phyloP scores from a whole-genome alignment of 1,140 invertebrate genomes.

The Aradophagus sp. region DNA sequence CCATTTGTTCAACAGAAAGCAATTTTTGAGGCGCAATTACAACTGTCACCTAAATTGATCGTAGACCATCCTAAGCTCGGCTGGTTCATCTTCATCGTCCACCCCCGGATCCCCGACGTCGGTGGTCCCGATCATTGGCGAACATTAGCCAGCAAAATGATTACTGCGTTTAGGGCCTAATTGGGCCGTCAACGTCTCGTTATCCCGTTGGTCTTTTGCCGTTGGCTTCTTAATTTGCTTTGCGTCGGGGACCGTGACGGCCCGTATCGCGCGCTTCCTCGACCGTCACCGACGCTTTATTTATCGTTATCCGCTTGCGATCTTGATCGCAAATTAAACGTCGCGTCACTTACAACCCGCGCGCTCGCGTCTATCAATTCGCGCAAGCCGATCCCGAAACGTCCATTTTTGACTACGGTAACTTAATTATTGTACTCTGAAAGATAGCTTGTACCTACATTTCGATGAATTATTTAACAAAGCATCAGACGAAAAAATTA shows the following conservation, averaged over 20 bases:
- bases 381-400: no score
- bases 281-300: conserved; percentile 52
- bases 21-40: conserved; percentile 7
- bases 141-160: conserved; percentile 50
- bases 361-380: conserved; percentile 42
- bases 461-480: no score
- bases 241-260: conserved; percentile 54
- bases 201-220: conserved; percentile 49
- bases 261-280: conserved; percentile 52
- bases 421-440: no score
- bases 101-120: conserved; percentile 22
- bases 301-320: conserved; percentile 54
- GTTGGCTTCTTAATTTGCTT: conserved; percentile 52
- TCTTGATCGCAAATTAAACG: conserved; percentile 60
- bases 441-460: no score
- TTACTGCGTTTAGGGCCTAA: conserved; percentile 62
- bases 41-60: conserved; percentile 18
- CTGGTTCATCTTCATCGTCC: conserved; percentile 12
- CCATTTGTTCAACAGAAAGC: no score
- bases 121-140: conserved; percentile 43
- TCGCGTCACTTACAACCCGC: conserved; percentile 55
- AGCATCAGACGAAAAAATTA: no score
- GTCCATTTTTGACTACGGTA: no score
- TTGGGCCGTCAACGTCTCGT: conserved; percentile 64
- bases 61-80: conserved; percentile 9